Base-by-base conservation (phyloP, 2,888 invertebrate genomes). In the Leistus spinibarbis region DNA sequence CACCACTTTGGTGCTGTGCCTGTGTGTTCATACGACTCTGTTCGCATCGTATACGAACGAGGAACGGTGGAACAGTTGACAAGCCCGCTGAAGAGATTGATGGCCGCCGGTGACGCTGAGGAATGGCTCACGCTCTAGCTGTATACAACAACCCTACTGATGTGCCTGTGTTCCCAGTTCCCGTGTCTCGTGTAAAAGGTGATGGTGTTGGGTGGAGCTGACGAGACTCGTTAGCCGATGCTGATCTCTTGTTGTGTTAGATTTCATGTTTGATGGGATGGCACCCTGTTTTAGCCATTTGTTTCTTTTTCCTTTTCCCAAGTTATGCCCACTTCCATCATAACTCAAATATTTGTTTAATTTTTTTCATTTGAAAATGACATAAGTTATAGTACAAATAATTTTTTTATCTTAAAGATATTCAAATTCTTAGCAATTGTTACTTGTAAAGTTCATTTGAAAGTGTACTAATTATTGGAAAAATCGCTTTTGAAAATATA, bases 1-100 rank as follows among this genome's bases (percentile, higher is more conserved):
- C 40, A 40, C 40, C 40, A 40, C 40, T 40, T 40, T 40, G n/a
- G n/a, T n/a, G n/a, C n/a, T n/a, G n/a, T n/a, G 40, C 40, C 13
- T 40, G 40, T 40, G 40, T 40, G 40, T 40, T 40, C 40, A 40
- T 40, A 40, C 40, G 40, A 40, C 40, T 40, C 40, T 40, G 40
- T 40, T 40, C 40, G 40, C 13, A 10, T 40, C 40, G 40, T 40
- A n/a, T n/a, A 40, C 40, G 40, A 40, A 40, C 40, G 40, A 65
- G 68, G 60, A 54, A 74, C 24, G 69, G 69, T 66, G 74, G 64
- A 73, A 74, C 73, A 69, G 76, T 74, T 68, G 72, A 76, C 76
- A 69, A 60, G 40, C 40, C 57, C 66, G 66, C 19, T 60, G 24
- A 54, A 9, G 70, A 76, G 56, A 65, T 68, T 57, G 67, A 67